Evolutionary conservation across 2,797 vertebrate species (phyloP), one percentile per base, ranked within the genome.

Genomic region (Lepus oiostolus): DNA sequence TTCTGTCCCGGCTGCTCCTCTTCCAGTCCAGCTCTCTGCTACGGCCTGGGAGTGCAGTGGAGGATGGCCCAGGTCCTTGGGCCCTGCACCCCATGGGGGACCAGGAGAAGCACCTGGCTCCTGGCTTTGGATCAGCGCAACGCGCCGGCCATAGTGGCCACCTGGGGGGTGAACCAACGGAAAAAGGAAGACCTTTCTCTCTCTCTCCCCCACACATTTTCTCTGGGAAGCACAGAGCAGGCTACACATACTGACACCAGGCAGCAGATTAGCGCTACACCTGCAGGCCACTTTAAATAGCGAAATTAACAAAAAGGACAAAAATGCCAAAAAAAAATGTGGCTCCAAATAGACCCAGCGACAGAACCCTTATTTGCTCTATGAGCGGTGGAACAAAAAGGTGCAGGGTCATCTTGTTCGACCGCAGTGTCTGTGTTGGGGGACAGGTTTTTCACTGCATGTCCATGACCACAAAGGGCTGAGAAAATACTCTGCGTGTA

Each of bases 361-460:
- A 60, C 58, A 54, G 26, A 77, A 24, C 13, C 16, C 17, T 17
- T 60, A 21, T 75, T 47, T 65, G 35, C 0, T 10, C 30, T 1
- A 21, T 6, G 28, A 75, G 16, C 62, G n/a, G 67, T 30, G 21
- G 21, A 47, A 16, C 5, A 22, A 22, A 32, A 87, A 72, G 63
- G 65, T 32, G 30, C n/a, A 17, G 12, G 4, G 1, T 10, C 13
- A 21, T 63, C 52, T 63, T 7, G 9, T 7, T 6, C 16, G 6
- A 1, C 35, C 38, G 47, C 38, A 2, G 82, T 2, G 0, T 50
- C 0, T 0, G 0, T 21, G 21, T 21, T 11, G 22, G 71, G 11
- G 9, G 60, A 14, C n/a, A 35, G 13, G 17, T 4, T 68, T 38
- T 12, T 3, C 72, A 71, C 60, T 10, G 19, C n/a, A 42, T 50